These are phyloP conservation scores for Sylvilagus floridanus DNA, from an alignment of 2,797 vertebrate species.

Conservation along the genomic window DNA sequence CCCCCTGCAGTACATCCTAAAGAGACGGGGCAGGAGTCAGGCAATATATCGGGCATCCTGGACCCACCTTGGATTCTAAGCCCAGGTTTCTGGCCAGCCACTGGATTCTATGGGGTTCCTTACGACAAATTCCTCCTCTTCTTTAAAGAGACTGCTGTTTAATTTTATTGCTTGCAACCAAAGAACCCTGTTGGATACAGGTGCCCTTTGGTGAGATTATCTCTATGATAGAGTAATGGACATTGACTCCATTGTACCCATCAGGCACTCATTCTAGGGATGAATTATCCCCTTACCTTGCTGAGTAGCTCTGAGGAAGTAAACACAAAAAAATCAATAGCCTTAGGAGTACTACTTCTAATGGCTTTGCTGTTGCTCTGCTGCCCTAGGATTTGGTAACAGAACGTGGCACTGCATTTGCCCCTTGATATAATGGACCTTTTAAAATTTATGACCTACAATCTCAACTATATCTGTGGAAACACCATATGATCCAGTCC, in stretches of 20 bases:
- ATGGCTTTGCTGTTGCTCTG: not conserved
- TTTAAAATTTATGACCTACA: constrained; percentile 49
- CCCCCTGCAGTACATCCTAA: not conserved
- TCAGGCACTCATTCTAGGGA: not conserved
- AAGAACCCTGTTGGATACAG: constrained; percentile 25
- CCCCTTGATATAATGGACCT: not conserved
- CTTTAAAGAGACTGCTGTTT: constrained; percentile 14
- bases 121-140: constrained; percentile 29
- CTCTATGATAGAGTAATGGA: constrained; percentile 62
- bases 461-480: constrained; percentile 51
- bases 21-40: not conserved
- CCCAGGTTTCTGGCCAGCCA: not conserved
- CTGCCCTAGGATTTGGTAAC: not conserved
- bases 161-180: constrained; percentile 53
- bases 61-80: no score
- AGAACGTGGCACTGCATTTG: not conserved
- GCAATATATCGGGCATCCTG: not conserved
- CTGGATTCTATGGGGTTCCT: not conserved
- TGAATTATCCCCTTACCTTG: constrained; percentile 55
- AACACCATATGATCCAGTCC: constrained; percentile 20
- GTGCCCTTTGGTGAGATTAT: constrained; percentile 45
- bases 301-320: not conserved
- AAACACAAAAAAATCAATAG: constrained; percentile 6
- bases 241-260: not conserved
- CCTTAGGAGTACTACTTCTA: not conserved